A percentile compares a stretch with the other conserved stretches of the same genome.
These are phyloP conservation scores for Lemur catta DNA, from an alignment of 2,797 vertebrate genomes.

Conservation along the genomic window DNA sequence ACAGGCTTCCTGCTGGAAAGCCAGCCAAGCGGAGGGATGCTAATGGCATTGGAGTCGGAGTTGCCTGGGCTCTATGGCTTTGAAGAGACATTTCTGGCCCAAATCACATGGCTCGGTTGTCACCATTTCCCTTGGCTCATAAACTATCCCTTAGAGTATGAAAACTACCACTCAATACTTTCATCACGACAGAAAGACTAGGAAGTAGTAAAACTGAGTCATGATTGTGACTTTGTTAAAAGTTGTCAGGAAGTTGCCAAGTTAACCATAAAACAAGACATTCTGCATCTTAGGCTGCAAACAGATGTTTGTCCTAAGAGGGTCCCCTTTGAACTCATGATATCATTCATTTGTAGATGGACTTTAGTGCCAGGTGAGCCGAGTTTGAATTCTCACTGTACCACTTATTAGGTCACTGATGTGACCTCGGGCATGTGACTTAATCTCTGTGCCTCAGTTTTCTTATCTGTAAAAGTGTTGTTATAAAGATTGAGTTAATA, in stretches of 20 bases:
- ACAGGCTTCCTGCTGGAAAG: background rate
- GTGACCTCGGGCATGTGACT: background rate
- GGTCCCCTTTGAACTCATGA: background rate
- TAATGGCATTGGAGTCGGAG: background rate
- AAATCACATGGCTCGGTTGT: background rate
- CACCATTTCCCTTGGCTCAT: slow-evolving; percentile 10
- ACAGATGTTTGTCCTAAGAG: background rate
- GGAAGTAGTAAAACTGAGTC: background rate
- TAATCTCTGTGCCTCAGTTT: background rate
- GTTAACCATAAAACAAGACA: background rate
- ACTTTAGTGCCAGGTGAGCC: background rate
- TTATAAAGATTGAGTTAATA: background rate
- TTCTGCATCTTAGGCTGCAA: background rate
- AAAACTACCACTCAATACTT: background rate
- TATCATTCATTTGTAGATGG: background rate
- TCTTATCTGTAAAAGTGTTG: background rate
- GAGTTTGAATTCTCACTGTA: background rate
- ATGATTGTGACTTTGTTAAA: background rate
- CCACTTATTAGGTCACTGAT: background rate
- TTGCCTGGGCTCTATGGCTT: background rate
- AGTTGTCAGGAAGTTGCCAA: background rate
- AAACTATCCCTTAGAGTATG: background rate
- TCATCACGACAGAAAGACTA: background rate
- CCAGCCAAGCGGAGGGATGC: background rate
- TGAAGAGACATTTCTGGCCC: background rate